A percentile compares a stretch with the other conserved stretches of the same genome.
phyloP scores from a whole-genome alignment of 35 echinoderm and acorn worm genomes.

The Eucidaris tribuloides region DNA sequence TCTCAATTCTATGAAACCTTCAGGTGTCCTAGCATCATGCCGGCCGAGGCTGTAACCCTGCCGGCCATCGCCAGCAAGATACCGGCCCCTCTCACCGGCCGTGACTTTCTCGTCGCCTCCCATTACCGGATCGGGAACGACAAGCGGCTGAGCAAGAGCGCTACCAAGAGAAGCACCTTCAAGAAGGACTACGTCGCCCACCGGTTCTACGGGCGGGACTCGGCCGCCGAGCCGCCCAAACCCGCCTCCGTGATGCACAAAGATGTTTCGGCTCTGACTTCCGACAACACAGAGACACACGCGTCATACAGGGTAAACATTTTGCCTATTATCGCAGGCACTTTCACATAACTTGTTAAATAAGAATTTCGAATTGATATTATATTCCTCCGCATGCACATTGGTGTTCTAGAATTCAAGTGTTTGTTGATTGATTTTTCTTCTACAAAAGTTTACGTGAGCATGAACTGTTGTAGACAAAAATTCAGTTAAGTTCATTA shows the following conservation, averaged over 20 bases:
- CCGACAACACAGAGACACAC: conserved; percentile 70
- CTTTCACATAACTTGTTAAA: too few relatives aligned
- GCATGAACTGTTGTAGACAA: too few relatives aligned
- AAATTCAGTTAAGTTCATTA: too few relatives aligned
- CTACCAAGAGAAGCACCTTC: conserved; percentile 79
- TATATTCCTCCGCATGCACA: too few relatives aligned
- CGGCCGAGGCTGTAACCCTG: conserved; percentile 41
- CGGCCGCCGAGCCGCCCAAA: conserved; percentile 60
- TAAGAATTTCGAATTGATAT: too few relatives aligned
- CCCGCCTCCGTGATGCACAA: conserved; percentile 93
- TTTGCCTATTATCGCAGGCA: too few relatives aligned
- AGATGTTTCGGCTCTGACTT: conserved; percentile 15
- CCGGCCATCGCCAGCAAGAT: conserved; percentile 52
- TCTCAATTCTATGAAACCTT: background rate
- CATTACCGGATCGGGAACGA: conserved; percentile 84
- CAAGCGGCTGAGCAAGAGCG: conserved; percentile 71
- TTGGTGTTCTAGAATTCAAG: too few relatives aligned
- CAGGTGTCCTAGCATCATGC: conserved; percentile 9
- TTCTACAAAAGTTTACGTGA: too few relatives aligned
- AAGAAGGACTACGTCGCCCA: conserved; percentile 80
- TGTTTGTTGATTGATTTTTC: too few relatives aligned
- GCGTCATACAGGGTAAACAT: conserved; percentile 57
- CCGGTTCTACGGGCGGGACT: conserved; percentile 30
- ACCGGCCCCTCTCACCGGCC: conserved; percentile 50
- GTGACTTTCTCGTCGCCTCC: conserved; percentile 63